Evolutionary conservation across 1,140 invertebrate species (phyloP).

Genomic region (Sycophaga agraensis): DNA sequence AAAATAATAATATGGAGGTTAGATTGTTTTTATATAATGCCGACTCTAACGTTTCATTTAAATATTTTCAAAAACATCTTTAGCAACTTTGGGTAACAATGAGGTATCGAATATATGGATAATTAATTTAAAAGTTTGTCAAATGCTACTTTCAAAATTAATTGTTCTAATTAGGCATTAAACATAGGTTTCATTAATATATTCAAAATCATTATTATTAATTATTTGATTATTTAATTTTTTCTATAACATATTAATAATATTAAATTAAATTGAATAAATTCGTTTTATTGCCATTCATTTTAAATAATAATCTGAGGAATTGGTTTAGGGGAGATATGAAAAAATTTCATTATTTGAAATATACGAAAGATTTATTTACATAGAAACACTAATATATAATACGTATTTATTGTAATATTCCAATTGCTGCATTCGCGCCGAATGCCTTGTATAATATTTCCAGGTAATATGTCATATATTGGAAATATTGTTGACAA

Average conservation of each 20-base stretch:
- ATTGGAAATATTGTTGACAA: not conserved
- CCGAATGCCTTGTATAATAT: constrained; percentile 13
- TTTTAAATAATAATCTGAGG: not conserved
- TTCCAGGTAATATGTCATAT: constrained; percentile 5
- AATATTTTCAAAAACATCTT: too few relatives aligned
- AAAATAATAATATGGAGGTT: too few relatives aligned
- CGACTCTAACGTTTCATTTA: too few relatives aligned
- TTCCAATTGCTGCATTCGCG: constrained; percentile 46
- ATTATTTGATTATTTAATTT: not conserved
- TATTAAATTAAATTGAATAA: not conserved
- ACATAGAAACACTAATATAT: constrained; percentile 54
- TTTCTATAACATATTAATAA: not conserved
- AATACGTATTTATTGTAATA: constrained; percentile 49
- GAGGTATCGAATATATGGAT: too few relatives aligned
- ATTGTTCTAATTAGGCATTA: too few relatives aligned
- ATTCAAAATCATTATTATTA: too few relatives aligned
- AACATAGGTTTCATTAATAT: too few relatives aligned
- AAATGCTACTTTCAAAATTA: too few relatives aligned
- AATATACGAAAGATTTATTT: constrained; percentile 56
- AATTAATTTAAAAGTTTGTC: too few relatives aligned
- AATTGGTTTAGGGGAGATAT: not conserved
- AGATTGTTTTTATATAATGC: too few relatives aligned
- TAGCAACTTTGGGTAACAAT: too few relatives aligned
- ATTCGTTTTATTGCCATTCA: too few relatives aligned
- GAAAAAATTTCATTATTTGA: constrained; percentile 33